Conservation (phyloP, 1,140 invertebrate species). For the Polyergus mexicanus region DNA sequence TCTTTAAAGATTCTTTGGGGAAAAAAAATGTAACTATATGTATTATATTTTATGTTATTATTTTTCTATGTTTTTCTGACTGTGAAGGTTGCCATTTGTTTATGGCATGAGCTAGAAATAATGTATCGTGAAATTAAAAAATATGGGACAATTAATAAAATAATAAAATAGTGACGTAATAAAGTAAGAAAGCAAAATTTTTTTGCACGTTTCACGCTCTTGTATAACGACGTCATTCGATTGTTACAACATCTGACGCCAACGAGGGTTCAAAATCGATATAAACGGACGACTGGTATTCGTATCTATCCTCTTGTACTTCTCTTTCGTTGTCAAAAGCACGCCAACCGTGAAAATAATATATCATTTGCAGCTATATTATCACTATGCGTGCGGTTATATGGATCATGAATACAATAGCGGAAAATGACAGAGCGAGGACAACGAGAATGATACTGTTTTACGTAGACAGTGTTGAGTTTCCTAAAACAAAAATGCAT, state of each 20-base stretch:
- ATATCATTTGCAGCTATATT: conserved; percentile 40
- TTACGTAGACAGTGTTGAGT: neutral
- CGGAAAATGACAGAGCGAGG: neutral
- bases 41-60: neutral
- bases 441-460: neutral
- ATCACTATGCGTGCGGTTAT: conserved; percentile 6
- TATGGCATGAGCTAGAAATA: neutral
- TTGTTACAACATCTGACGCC: conserved; percentile 35
- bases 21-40: neutral
- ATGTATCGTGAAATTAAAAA: neutral
- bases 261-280: conserved; percentile 44
- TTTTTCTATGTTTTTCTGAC: neutral
- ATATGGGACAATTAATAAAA: neutral
- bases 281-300: neutral
- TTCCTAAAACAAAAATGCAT: neutral
- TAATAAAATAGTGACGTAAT: neutral
- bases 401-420: conserved; percentile 16
- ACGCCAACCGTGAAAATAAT: conserved; percentile 42
- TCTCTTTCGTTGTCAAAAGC: conserved; percentile 15
- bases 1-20: neutral
- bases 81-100: neutral
- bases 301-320: neutral
- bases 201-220: conserved; percentile 3
- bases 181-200: neutral
- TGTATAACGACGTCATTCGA: conserved; percentile 28